A percentile compares a stretch with the other conserved stretches of the same genome.
These are phyloP conservation scores for Archegozetes longisetosus DNA, from an alignment of 1,140 invertebrate genomes.

Conservation along the genomic window DNA sequence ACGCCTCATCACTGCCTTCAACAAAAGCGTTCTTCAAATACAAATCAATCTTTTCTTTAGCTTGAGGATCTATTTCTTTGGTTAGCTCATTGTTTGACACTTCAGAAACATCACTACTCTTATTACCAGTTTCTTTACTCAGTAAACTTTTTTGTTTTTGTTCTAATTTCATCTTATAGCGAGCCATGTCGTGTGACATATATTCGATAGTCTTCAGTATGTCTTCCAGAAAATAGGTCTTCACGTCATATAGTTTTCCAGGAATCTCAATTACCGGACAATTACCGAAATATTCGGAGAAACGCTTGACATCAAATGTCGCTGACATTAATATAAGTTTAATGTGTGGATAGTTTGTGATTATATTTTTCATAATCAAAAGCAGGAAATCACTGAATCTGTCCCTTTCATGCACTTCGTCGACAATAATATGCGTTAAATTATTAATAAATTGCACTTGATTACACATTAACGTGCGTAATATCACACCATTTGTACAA, in stretches of 20 bases:
- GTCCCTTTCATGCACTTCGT: constrained; percentile 86
- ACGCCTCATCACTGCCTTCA: background rate
- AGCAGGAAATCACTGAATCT: constrained; percentile 84
- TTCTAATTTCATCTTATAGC: background rate
- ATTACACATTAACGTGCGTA: constrained; percentile 76
- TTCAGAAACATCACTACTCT: background rate
- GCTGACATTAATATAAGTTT: constrained; percentile 89
- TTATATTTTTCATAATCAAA: constrained; percentile 55
- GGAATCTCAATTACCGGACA: constrained; percentile 75
- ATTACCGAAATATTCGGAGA: constrained; percentile 40
- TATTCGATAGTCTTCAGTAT: background rate
- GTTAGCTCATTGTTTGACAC: background rate
- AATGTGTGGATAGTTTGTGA: constrained; percentile 46
- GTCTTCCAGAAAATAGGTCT: background rate
- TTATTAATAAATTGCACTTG: constrained; percentile 37
- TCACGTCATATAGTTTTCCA: constrained; percentile 39
- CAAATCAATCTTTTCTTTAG: background rate
- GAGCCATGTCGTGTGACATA: background rate
- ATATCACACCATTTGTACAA: constrained; percentile 79
- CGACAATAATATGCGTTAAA: constrained; percentile 79
- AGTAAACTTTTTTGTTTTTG: too few relatives aligned
- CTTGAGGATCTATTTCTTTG: background rate
- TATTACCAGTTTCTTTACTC: too few relatives aligned
- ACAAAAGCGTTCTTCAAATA: background rate
- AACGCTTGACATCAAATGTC: constrained; percentile 91